Evolutionary conservation across 2,888 invertebrate species (phyloP), one percentile per base, ranked within the genome.

Genomic region (Tiliacea aurago): DNA sequence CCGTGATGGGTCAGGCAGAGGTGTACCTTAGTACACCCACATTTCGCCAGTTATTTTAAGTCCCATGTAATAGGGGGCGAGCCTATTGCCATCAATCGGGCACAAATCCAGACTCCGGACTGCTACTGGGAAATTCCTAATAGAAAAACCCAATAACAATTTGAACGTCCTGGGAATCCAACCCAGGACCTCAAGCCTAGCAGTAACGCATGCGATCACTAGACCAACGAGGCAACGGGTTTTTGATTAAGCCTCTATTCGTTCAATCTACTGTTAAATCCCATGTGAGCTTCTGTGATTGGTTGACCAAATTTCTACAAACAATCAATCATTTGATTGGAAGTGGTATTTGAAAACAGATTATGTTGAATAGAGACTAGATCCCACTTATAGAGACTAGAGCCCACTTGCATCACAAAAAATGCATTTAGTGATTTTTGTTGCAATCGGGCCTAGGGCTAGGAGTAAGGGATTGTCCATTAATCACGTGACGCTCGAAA

Each of bases 271-370:
- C 41, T 41, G 9, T 41, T 41, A 41, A 41, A 41, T 41, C 41
- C 41, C 41, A 41, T 43, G 33, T 33, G n/a, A 66, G 66, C 45
- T 33, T 33, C 18, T 67, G 28, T 45, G 11, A 72, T 47, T 47
- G 37, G 15, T 45, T 13, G 18, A 33, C n/a, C 18, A 23, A 70
- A 53, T 43, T 13, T 41, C 20, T 37, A 41, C 33, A 20, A 68
- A 37, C 11, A 37, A 37, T 5, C 41, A 55, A 69, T 49, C 23
- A 37, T 37, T 37, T 37, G 37, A 37, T 37, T n/a, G n/a, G n/a
- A n/a, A n/a, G n/a, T n/a, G n/a, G n/a, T n/a, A n/a, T n/a, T 37
- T 37, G 37, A 28, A 37, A 37, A 37, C 6, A 37, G 6, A 37
- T 37, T 37, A 37, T 37, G 37, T 37, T 37, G 37, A 37, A 37